Evolutionary conservation across 2,888 invertebrate species (phyloP).

Genomic region (Barypeithes pellucidus): DNA sequence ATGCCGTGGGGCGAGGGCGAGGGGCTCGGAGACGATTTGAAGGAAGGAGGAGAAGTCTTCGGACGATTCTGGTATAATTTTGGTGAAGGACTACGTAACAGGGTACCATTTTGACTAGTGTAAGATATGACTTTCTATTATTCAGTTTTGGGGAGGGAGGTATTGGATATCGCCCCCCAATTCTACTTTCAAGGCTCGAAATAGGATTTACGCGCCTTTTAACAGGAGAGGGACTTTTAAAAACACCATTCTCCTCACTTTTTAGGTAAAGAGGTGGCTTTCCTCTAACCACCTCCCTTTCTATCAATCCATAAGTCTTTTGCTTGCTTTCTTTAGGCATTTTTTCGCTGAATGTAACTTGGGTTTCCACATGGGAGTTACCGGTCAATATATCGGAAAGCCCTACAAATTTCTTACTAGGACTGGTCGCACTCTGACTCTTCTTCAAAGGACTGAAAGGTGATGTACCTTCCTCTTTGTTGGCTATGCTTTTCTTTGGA

Average conservation of each 20-base stretch:
- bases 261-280: conserved; percentile 35
- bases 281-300: conserved; percentile 8
- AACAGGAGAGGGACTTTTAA: conserved; percentile 55
- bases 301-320: not conserved
- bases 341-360: conserved; percentile 61
- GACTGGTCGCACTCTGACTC: conserved; percentile 9
- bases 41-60: conserved; percentile 56
- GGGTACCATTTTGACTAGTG: not conserved
- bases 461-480: not conserved
- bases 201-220: not conserved
- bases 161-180: too few species aligned
- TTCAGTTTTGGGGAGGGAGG: conserved; percentile 14
- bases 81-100: conserved; percentile 28
- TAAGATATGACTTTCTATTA: conserved; percentile 6
- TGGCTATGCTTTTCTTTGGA: not conserved
- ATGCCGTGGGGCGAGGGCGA: conserved; percentile 63
- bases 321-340: conserved; percentile 19
- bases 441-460: not conserved
- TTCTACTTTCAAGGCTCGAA: not conserved
- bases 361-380: conserved; percentile 55
- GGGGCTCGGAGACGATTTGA: not conserved
- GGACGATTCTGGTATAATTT: conserved; percentile 8
- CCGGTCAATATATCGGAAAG: conserved; percentile 56
- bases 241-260: conserved; percentile 39
- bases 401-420: conserved; percentile 53